Percentiles rank a stretch among this genome's conserved stretches.
Conservation (phyloP, 2,797 vertebrate species). For the Microctenopoma lineatum region DNA sequence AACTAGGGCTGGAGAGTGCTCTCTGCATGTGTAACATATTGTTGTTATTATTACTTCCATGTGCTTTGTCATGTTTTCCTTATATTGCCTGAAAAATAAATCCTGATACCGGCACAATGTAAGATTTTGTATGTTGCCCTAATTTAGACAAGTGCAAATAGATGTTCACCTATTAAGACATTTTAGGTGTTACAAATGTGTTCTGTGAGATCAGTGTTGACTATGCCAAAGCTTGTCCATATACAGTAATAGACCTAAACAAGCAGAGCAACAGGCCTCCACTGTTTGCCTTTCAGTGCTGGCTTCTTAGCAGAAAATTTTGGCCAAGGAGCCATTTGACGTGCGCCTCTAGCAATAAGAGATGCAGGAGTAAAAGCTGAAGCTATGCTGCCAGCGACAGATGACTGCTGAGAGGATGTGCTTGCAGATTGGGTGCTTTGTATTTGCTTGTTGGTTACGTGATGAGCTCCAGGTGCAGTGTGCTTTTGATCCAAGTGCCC, state of each 20-base stretch:
- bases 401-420: constrained; percentile 66
- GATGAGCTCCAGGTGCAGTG: constrained; percentile 61
- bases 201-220: constrained; percentile 30
- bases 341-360: constrained; percentile 77
- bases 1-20: constrained; percentile 25
- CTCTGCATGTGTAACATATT: constrained; percentile 50
- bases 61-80: constrained; percentile 3
- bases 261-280: constrained; percentile 89
- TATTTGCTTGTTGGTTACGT: constrained; percentile 62
- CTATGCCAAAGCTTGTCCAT: constrained; percentile 43
- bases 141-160: constrained; percentile 42
- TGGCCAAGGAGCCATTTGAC: constrained; percentile 91
- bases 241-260: constrained; percentile 77
- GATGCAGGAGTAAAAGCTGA: constrained; percentile 75
- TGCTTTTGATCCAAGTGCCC: constrained; percentile 79
- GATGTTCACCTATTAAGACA: constrained; percentile 38
- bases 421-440: constrained; percentile 52
- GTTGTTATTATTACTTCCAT: constrained; percentile 5
- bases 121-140: constrained; percentile 23
- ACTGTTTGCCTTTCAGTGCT: constrained; percentile 87
- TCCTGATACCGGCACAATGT: constrained; percentile 21
- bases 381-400: constrained; percentile 64
- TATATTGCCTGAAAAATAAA: constrained; percentile 21
- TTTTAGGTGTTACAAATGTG: constrained; percentile 32
- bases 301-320: constrained; percentile 97